These are phyloP conservation scores for Thripadectes ignobilis DNA, from an alignment of 2,797 vertebrate species.

Conservation along the genomic window DNA sequence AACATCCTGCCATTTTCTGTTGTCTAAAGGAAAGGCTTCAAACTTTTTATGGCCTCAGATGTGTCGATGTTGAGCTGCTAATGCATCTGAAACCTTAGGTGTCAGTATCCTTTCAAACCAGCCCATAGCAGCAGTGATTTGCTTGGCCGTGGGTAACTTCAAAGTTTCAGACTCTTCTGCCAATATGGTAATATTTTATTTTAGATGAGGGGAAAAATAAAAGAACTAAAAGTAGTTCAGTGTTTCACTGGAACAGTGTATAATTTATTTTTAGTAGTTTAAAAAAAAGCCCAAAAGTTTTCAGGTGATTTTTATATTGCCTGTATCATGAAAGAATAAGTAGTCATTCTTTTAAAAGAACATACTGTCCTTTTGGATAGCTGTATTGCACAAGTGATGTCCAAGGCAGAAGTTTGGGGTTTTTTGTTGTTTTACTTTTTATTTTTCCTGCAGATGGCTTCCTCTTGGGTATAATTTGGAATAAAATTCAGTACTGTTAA, in stretches of 20 bases:
- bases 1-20: background rate
- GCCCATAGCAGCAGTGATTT: background rate
- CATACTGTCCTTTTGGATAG: conserved; percentile 58
- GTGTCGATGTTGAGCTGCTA: background rate
- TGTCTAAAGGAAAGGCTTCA: background rate
- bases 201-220: background rate
- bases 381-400: conserved; percentile 56
- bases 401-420: conserved; percentile 10
- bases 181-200: background rate
- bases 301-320: conserved; percentile 48
- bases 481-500: conserved; percentile 57
- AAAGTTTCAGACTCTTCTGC: background rate
- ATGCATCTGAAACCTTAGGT: background rate
- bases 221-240: background rate
- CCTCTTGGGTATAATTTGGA: conserved; percentile 69
- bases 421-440: conserved; percentile 22
- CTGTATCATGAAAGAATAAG: conserved; percentile 28
- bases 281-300: background rate
- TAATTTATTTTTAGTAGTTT: background rate
- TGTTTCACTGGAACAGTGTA: background rate
- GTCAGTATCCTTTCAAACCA: background rate
- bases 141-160: background rate
- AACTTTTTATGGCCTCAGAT: background rate
- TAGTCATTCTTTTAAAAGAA: conserved; percentile 54
- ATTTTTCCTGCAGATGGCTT: conserved; percentile 69